These are phyloP conservation scores for Eospalax fontanierii DNA, from an alignment of 2,797 vertebrate species.

Conservation along the genomic window DNA sequence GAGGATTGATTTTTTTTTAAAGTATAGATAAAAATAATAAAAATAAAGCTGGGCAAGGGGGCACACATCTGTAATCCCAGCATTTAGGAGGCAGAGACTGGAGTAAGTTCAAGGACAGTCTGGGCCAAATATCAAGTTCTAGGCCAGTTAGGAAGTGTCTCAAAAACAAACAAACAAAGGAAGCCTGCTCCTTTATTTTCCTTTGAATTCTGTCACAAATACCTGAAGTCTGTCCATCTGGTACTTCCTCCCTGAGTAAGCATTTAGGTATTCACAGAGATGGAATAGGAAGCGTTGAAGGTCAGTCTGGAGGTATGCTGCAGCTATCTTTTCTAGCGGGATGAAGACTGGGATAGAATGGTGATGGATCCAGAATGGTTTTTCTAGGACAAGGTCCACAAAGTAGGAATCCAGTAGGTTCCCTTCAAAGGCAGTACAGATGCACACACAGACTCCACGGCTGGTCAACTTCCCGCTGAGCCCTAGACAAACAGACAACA, in stretches of 20 bases:
- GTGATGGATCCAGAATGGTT: slow-evolving; percentile 88
- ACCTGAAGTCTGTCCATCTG: slow-evolving; percentile 94
- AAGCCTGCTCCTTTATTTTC: not conserved
- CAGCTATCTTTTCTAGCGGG: slow-evolving; percentile 90
- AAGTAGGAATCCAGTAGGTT: slow-evolving; percentile 93
- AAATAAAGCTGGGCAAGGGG: not conserved
- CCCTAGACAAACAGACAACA: slow-evolving; percentile 75
- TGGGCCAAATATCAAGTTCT: not conserved
- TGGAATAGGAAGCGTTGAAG: slow-evolving; percentile 90
- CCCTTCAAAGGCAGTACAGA: slow-evolving; percentile 93
- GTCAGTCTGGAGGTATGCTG: slow-evolving; percentile 89
- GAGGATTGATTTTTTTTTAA: too few relatives aligned
- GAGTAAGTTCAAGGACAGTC: not conserved
- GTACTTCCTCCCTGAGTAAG: slow-evolving; percentile 92
- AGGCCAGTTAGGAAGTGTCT: not conserved
- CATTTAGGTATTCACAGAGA: slow-evolving; percentile 93
- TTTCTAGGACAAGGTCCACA: slow-evolving; percentile 91
- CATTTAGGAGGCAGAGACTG: not conserved
- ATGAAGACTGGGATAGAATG: slow-evolving; percentile 95
- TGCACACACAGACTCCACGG: slow-evolving; percentile 90
- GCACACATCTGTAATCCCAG: not conserved
- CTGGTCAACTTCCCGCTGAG: slow-evolving; percentile 87
- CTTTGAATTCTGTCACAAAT: slow-evolving; percentile 6
- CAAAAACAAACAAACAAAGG: not conserved
- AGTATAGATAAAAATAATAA: not conserved